Evolutionary conservation across 2,888 invertebrate genomes (phyloP), one percentile per base, ranked within the genome.

Genomic region (Gastracanthus pulcherrimus): DNA sequence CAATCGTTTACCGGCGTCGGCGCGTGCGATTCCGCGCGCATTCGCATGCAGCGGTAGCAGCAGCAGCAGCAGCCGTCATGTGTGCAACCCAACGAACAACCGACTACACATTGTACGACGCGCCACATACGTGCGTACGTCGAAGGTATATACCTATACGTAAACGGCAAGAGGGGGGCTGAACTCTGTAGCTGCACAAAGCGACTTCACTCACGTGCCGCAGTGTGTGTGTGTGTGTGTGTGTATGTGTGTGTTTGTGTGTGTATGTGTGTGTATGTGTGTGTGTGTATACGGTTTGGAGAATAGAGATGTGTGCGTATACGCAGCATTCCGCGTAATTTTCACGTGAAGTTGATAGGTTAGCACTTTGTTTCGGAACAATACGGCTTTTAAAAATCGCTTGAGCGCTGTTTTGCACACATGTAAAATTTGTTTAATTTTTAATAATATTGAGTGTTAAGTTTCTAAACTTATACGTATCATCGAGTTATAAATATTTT

Each of bases 1-100:
- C 45, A 69, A 69, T 69, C 69, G 69, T 60, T 69, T 69, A 69
- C 31, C 66, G 19, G 4, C 64, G 19, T 64, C 31, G 31, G 58
- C 23, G 58, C 19, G 23, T 48, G 71, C 64, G 29, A 64, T 71
- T 62, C 64, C 38, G 45, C 45, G 45, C n/a, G n/a, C 13, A 64
- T 70, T 76, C 55, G 64, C 55, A 19, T 71, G 62, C 23, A n/a
- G 34, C 0, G n/a, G 70, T 19, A 64, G 23, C n/a, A n/a, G n/a
- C n/a, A n/a, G n/a, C n/a, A n/a, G n/a, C n/a, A n/a, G n/a, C n/a
- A n/a, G n/a, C n/a, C n/a, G n/a, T n/a, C n/a, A n/a, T n/a, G n/a
- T n/a, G n/a, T n/a, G n/a, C n/a, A n/a, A n/a, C n/a, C 64, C 62
- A 29, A n/a, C 64, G 34, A 55, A 58, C 66, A 41, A 67, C 38